Conservation (phyloP, 2,113 vertebrate genomes). For the Ursus arctos region DNA sequence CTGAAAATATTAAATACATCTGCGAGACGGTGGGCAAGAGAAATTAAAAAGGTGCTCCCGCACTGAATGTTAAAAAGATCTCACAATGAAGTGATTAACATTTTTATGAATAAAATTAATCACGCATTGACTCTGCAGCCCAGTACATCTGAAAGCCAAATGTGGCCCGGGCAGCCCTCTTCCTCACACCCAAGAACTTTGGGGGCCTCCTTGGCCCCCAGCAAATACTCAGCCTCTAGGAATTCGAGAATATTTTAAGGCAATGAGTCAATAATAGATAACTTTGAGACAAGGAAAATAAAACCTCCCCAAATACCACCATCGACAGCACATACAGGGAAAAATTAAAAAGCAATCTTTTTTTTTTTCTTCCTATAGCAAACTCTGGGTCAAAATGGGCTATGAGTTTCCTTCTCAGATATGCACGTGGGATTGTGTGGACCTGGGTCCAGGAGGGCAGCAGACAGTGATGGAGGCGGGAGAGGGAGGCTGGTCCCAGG, state of each 20-base stretch:
- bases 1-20: conserved; percentile 88
- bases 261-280: conserved; percentile 76
- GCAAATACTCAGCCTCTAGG: conserved; percentile 76
- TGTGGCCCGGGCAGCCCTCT: conserved; percentile 79
- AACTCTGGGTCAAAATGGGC: neutral
- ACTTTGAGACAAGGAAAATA: conserved; percentile 51
- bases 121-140: conserved; percentile 89
- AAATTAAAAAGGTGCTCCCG: conserved; percentile 87
- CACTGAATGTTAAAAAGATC: conserved; percentile 89
- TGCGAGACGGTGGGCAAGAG: conserved; percentile 83
- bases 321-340: fast-evolving
- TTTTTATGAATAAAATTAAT: conserved; percentile 95
- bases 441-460: neutral
- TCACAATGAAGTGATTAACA: conserved; percentile 92
- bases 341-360: neutral
- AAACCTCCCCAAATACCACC: neutral
- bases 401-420: neutral
- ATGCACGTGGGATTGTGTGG: neutral
- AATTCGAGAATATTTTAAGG: conserved; percentile 76
- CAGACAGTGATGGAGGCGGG: neutral
- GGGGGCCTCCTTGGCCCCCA: conserved; percentile 76
- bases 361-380: neutral
- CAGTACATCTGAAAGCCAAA: conserved; percentile 88
- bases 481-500: neutral
- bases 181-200: conserved; percentile 78